Conservation (phyloP, 2,113 vertebrate genomes). For the Solea senegalensis region DNA sequence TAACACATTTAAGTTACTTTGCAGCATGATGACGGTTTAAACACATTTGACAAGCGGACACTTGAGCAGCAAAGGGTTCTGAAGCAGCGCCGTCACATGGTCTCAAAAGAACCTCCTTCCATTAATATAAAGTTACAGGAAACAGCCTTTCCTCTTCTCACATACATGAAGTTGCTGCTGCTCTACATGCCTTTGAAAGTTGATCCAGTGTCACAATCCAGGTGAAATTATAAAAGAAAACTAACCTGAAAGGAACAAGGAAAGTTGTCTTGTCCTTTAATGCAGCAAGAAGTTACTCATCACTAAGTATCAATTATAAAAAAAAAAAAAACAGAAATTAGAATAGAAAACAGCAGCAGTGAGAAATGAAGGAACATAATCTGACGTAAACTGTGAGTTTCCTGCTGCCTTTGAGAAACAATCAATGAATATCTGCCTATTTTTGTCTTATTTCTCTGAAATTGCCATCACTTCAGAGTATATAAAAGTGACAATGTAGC, state of each 20-base stretch:
- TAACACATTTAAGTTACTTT: conserved; percentile 71
- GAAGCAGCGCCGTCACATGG: conserved; percentile 9
- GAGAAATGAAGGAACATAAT: neutral
- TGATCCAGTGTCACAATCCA: conserved; percentile 44
- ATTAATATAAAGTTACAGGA: conserved; percentile 60
- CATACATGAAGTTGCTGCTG: conserved; percentile 39
- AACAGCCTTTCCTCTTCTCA: conserved; percentile 61
- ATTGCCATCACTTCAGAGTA: conserved; percentile 36
- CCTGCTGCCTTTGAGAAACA: conserved; percentile 1
- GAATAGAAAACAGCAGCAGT: too few relatives aligned
- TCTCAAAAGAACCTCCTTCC: conserved; percentile 36
- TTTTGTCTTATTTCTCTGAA: neutral
- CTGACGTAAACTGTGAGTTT: neutral
- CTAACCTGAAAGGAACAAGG: neutral
- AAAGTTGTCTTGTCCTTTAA: neutral
- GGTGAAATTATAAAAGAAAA: neutral
- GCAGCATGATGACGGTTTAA: conserved; percentile 41
- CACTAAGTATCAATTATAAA: neutral
- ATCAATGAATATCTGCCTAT: conserved; percentile 6
- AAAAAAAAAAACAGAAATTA: too few relatives aligned
- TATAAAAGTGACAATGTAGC: conserved; percentile 34
- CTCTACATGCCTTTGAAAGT: conserved; percentile 51
- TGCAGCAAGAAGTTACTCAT: neutral
- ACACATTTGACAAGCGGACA: conserved; percentile 33
- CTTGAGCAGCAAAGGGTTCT: conserved; percentile 16